Conservation (phyloP, 2,797 vertebrate genomes). For the Sebastes minor region DNA sequence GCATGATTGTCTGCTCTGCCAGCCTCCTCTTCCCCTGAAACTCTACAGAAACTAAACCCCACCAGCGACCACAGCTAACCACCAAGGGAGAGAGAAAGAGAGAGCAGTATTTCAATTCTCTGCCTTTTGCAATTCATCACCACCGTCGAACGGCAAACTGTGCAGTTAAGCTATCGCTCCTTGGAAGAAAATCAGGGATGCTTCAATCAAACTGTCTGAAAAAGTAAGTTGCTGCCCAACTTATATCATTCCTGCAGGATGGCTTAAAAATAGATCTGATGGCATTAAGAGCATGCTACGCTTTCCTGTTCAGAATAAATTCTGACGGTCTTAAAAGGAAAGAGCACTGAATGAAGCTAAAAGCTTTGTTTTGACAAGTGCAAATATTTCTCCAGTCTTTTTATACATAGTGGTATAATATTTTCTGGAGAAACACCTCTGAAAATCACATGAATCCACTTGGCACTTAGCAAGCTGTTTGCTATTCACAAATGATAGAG, state of each 20-base stretch:
- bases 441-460: not conserved
- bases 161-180: conserved; percentile 44
- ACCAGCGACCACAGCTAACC: conserved; percentile 47
- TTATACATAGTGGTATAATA: not conserved
- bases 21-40: conserved; percentile 49
- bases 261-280: conserved; percentile 13
- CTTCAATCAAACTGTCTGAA: conserved; percentile 46
- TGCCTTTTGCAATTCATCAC: conserved; percentile 63
- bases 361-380: not conserved
- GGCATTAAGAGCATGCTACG: not conserved
- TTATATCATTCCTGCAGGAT: conserved; percentile 23
- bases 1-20: conserved; percentile 71
- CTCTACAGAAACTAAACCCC: conserved; percentile 50
- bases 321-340: not conserved
- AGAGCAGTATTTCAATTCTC: conserved; percentile 55
- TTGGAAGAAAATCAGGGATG: conserved; percentile 44
- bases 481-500: not conserved
- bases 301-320: conserved; percentile 8
- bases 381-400: not conserved
- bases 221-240: conserved; percentile 25
- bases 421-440: not conserved
- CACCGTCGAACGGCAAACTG: conserved; percentile 40
- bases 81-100: conserved; percentile 45
- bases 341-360: not conserved
- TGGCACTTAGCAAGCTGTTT: not conserved